A percentile compares a stretch with the other conserved stretches of the same genome.
Evolutionary conservation across 2,888 invertebrate genomes (phyloP).

Genomic region (Priapulus caudatus): DNA sequence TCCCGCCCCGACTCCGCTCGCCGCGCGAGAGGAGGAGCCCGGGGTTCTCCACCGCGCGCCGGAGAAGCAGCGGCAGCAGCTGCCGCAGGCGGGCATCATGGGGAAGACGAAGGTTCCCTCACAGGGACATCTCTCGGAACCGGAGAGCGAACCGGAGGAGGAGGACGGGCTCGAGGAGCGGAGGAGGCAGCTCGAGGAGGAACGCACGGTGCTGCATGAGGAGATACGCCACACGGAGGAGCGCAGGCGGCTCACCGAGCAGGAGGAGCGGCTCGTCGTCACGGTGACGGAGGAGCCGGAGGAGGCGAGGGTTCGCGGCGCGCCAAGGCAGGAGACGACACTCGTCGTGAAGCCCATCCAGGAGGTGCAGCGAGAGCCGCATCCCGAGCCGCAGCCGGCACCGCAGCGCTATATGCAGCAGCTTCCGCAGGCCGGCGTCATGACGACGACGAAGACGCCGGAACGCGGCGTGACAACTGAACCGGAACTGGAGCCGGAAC

Average conservation of each 20-base stretch:
- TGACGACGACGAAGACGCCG: neutral
- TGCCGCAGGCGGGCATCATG: neutral
- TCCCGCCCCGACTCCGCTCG: neutral
- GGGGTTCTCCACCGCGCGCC: neutral
- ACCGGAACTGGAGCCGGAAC: neutral
- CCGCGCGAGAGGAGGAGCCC: neutral
- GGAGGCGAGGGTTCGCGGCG: too few relatives aligned
- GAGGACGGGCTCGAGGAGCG: neutral
- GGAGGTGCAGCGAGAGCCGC: neutral
- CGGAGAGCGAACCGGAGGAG: neutral
- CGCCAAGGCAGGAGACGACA: too few relatives aligned
- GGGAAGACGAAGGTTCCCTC: neutral
- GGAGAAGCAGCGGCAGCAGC: neutral
- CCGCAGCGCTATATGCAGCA: neutral
- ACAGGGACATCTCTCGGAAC: neutral
- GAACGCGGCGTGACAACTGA: neutral
- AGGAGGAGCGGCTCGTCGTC: too few relatives aligned
- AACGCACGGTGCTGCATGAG: too few relatives aligned
- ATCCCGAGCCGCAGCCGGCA: neutral
- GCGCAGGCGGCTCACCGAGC: too few relatives aligned
- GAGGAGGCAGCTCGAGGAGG: too few relatives aligned
- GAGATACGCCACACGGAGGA: too few relatives aligned
- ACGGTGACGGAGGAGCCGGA: too few relatives aligned
- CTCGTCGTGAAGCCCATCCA: neutral
- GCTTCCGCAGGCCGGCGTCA: neutral